phyloP scores from a whole-genome alignment of 2,888 invertebrate species.

The Mesoligia furuncula region DNA sequence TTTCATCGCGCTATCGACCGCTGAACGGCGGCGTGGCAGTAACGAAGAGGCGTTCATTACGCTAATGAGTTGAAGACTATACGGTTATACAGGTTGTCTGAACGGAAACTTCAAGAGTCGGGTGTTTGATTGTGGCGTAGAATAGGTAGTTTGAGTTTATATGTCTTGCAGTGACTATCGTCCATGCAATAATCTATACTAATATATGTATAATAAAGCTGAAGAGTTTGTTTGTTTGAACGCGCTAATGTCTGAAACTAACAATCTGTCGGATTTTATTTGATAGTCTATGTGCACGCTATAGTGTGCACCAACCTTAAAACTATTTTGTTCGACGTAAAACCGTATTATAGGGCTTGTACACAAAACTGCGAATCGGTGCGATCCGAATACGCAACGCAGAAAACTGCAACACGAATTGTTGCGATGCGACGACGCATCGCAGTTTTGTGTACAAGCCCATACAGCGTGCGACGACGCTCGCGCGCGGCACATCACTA shows the following conservation, averaged over 20 bases:
- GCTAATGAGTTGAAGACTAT: constrained; percentile 24
- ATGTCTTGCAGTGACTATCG: background rate
- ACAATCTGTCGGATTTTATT: background rate
- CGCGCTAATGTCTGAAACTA: background rate
- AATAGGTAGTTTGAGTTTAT: background rate
- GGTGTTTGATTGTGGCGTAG: constrained; percentile 3
- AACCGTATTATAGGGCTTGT: too few species aligned
- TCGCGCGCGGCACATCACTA: too few species aligned
- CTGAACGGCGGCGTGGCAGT: background rate
- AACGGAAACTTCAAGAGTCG: background rate
- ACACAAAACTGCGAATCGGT: too few species aligned
- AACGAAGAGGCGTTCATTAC: constrained; percentile 28
- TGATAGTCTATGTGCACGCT: background rate
- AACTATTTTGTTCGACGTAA: too few species aligned
- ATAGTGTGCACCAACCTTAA: too few species aligned
- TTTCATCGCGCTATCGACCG: constrained; percentile 19
- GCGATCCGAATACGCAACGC: too few species aligned
- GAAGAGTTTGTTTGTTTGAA: background rate
- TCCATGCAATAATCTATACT: background rate
- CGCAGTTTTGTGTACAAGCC: too few species aligned
- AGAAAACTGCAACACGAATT: too few species aligned
- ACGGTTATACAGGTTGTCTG: background rate
- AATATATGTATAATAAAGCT: background rate
- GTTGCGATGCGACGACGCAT: too few species aligned
- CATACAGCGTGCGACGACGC: too few species aligned